A percentile compares a stretch with the other conserved stretches of the same genome.
phyloP scores from a whole-genome alignment of 2,113 vertebrate species.

The Gymnorhina tibicen region DNA sequence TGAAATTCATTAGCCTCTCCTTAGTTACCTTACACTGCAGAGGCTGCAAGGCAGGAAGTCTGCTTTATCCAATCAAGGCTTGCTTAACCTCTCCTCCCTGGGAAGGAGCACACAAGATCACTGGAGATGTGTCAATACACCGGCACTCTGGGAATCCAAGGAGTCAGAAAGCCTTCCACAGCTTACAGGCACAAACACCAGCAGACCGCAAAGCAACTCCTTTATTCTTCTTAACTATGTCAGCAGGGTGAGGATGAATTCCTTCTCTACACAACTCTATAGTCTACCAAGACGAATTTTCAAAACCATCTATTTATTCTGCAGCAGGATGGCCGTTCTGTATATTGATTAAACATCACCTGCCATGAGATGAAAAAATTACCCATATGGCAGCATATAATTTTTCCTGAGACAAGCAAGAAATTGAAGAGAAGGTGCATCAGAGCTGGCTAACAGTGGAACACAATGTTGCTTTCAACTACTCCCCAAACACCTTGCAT shows the following conservation, averaged over 20 bases:
- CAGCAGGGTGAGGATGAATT: not conserved
- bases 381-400: not conserved
- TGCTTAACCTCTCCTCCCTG: not conserved
- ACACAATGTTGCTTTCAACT: not conserved
- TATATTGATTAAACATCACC: not conserved
- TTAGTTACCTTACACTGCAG: not conserved
- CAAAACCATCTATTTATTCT: not conserved
- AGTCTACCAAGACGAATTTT: not conserved
- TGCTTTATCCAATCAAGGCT: not conserved
- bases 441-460: not conserved
- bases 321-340: not conserved
- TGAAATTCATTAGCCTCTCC: conserved; percentile 18
- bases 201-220: not conserved
- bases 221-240: not conserved
- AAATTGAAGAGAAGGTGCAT: not conserved
- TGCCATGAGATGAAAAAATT: not conserved
- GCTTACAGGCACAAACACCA: not conserved
- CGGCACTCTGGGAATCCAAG: not conserved
- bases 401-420: not conserved
- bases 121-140: not conserved
- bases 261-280: not conserved
- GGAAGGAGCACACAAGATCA: not conserved
- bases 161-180: not conserved
- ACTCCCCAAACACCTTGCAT: not conserved
- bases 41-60: not conserved